A percentile compares a stretch with the other conserved stretches of the same genome.
Conservation (phyloP, 2,797 vertebrate species). For the Urocyon cinereoargenteus region DNA sequence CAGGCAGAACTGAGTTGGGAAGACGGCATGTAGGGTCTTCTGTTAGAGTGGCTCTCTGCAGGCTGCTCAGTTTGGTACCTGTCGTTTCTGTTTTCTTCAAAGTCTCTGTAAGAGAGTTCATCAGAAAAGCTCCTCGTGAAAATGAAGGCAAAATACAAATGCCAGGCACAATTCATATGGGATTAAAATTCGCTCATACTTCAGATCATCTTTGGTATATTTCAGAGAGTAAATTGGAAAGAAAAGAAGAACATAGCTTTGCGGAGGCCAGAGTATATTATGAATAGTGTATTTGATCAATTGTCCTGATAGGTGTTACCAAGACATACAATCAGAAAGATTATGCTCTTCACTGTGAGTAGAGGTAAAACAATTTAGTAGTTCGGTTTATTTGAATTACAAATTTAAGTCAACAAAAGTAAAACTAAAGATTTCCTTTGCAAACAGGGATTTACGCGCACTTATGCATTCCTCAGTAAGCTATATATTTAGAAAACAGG, state of each 20-base stretch:
- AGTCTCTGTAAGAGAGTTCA: neutral
- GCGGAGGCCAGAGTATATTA: neutral
- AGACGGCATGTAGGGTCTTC: neutral
- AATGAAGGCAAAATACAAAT: neutral
- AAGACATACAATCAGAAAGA: slow-evolving; percentile 45
- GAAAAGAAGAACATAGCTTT: neutral
- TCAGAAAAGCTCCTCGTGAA: neutral
- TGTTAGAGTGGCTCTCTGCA: neutral
- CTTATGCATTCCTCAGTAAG: neutral
- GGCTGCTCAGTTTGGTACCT: neutral
- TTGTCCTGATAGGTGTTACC: neutral
- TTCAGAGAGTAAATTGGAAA: slow-evolving; percentile 4
- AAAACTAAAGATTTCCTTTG: slow-evolving; percentile 22
- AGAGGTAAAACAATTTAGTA: neutral
- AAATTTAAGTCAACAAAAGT: neutral
- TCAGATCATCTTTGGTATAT: neutral
- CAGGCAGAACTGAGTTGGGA: rapidly evolving
- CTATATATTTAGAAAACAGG: neutral
- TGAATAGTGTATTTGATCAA: neutral
- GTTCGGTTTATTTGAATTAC: neutral
- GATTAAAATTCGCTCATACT: neutral
- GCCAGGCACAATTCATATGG: neutral
- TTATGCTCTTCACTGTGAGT: neutral
- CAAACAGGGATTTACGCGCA: neutral
- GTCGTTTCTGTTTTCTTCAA: neutral